phyloP scores from a whole-genome alignment of 1,140 invertebrate species.

The Lucilia sericata region DNA sequence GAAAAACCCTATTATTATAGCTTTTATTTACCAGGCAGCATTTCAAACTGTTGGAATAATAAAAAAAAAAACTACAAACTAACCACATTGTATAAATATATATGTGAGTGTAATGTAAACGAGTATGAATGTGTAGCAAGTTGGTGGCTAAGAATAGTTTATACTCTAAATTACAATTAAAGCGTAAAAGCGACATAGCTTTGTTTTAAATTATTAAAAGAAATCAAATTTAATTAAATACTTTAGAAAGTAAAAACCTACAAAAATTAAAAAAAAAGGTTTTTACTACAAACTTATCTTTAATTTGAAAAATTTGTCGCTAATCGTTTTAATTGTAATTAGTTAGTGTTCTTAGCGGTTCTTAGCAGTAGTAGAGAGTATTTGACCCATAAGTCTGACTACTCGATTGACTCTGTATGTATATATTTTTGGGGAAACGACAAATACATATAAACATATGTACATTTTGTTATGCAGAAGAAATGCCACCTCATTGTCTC shows the following conservation, averaged over 20 bases:
- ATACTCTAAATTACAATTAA: background rate
- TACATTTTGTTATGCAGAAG: too few species aligned
- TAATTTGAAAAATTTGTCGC: too few species aligned
- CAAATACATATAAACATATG: too few species aligned
- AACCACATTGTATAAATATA: background rate
- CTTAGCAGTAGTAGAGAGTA: too few species aligned
- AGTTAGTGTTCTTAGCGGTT: too few species aligned
- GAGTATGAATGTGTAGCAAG: conserved; percentile 1
- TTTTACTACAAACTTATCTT: too few species aligned
- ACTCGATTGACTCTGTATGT: too few species aligned
- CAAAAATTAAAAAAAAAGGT: too few species aligned
- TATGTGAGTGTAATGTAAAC: background rate
- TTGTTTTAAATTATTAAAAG: background rate
- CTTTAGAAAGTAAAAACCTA: too few species aligned
- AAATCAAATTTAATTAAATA: background rate
- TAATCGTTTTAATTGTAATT: background rate
- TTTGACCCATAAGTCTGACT: too few species aligned
- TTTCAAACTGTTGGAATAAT: background rate
- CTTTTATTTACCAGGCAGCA: background rate
- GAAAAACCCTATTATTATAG: conserved; percentile 13
- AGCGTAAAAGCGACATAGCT: background rate
- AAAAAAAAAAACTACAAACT: background rate
- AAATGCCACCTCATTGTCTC: too few species aligned
- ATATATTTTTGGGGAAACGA: too few species aligned
- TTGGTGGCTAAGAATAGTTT: background rate